phyloP scores from a whole-genome alignment of 2,113 vertebrate species.

The Hydrochoerus hydrochaeris region DNA sequence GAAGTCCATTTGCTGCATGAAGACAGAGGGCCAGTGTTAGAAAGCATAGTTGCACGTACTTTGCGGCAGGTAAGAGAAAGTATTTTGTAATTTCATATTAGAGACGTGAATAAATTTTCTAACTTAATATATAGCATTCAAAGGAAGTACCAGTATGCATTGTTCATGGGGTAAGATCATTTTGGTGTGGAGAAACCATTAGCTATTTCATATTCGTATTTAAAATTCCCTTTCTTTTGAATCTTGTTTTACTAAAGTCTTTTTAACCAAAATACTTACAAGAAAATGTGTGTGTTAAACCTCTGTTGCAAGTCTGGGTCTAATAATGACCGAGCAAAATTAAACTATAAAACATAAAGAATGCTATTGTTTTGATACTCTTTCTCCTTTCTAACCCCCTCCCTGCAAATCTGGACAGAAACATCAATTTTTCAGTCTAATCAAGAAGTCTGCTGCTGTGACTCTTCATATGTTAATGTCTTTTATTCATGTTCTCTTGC shows the following conservation, averaged over 20 bases:
- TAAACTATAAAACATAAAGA: neutral
- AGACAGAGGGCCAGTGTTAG: constrained; percentile 97
- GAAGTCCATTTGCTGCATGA: constrained; percentile 98
- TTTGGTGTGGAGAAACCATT: constrained; percentile 48
- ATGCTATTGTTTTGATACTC: neutral
- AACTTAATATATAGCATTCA: neutral
- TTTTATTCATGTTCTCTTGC: neutral
- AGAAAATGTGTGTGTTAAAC: neutral
- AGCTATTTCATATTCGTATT: constrained; percentile 41
- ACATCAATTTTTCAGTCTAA: neutral
- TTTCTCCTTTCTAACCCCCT: neutral
- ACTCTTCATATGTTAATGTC: neutral
- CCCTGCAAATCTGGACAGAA: neutral
- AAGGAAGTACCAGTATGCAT: neutral
- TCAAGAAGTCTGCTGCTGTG: neutral
- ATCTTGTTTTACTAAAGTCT: constrained; percentile 44
- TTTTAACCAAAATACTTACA: constrained; percentile 27
- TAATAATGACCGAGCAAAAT: neutral
- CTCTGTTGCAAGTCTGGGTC: neutral
- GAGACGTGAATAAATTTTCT: constrained; percentile 3
- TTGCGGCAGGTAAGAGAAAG: constrained; percentile 92
- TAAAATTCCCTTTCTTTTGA: neutral
- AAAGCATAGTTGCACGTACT: constrained; percentile 97
- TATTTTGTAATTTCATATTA: constrained; percentile 3
- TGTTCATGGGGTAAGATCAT: neutral